Evolutionary conservation across 2,888 invertebrate genomes (phyloP).

Genomic region (Dendrolimus pini): DNA sequence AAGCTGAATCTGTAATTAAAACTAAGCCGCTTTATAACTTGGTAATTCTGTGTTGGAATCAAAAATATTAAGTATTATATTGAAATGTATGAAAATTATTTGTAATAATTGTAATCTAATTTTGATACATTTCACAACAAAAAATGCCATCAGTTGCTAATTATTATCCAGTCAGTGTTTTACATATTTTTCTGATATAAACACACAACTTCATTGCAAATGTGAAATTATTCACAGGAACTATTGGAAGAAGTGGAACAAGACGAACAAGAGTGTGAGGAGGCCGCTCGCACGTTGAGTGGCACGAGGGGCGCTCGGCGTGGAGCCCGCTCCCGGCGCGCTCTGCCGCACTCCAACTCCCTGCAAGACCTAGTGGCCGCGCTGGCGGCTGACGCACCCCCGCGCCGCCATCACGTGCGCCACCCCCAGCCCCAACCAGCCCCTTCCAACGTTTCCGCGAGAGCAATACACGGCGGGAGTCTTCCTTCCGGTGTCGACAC

Average conservation of each 20-base stretch:
- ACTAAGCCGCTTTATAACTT: no score
- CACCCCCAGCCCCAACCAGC: constrained; percentile 36
- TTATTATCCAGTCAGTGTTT: no score
- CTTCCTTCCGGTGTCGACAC: constrained; percentile 68
- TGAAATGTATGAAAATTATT: no score
- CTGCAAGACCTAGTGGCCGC: constrained; percentile 78
- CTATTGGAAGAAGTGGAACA: constrained; percentile 86
- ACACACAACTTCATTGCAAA: no score
- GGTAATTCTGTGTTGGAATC: no score
- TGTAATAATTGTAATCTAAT: no score
- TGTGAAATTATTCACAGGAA: constrained; percentile 64
- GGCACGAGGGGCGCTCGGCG: constrained; percentile 51
- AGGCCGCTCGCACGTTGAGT: constrained; percentile 64
- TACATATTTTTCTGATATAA: no score
- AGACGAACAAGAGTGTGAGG: constrained; percentile 80
- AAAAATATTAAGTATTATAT: no score
- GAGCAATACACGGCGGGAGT: constrained; percentile 65
- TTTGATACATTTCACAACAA: no score
- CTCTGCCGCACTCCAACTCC: constrained; percentile 75
- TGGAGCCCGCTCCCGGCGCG: constrained; percentile 47
- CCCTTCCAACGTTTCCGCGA: constrained; percentile 49
- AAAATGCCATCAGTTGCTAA: no score
- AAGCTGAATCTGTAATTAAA: no score
- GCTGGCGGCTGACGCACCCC: constrained; percentile 53
- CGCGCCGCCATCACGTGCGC: constrained; percentile 37